phyloP scores from a whole-genome alignment of 1,140 invertebrate genomes.

The Tetranychus cinnabarinus region DNA sequence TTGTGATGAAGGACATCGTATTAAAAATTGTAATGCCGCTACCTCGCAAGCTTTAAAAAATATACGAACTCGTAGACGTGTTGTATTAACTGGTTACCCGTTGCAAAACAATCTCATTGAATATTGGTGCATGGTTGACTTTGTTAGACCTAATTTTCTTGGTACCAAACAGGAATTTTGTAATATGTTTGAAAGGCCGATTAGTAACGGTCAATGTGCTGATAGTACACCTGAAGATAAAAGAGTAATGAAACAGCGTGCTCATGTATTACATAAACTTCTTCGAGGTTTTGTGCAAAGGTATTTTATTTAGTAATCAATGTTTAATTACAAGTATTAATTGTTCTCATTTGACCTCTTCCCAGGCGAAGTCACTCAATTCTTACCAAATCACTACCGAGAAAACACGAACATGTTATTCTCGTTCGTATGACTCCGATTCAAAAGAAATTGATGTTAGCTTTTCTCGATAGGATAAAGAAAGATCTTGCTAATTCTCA shows the following conservation, averaged over 20 bases:
- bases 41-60: conserved; percentile 75
- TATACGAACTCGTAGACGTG: conserved; percentile 52
- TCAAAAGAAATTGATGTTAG: conserved; percentile 40
- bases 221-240: conserved; percentile 75
- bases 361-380: conserved; percentile 58
- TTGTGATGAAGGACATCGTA: conserved; percentile 86
- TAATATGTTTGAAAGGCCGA: conserved; percentile 53
- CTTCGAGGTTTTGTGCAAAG: conserved; percentile 76
- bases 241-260: conserved; percentile 61
- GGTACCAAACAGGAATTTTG: conserved; percentile 79
- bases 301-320: conserved; percentile 12
- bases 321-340: conserved; percentile 10
- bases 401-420: conserved; percentile 76
- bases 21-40: conserved; percentile 81
- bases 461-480: conserved; percentile 5
- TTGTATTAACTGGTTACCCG: conserved; percentile 83
- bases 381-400: conserved; percentile 54
- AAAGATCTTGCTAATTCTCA: background rate
- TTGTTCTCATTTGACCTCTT: conserved; percentile 10
- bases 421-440: conserved; percentile 61
- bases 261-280: conserved; percentile 66
- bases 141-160: conserved; percentile 64
- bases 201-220: conserved; percentile 78
- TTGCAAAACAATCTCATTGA: conserved; percentile 87
- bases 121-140: conserved; percentile 91